Conservation (phyloP, 2,797 vertebrate species). For the Botia almorhae region DNA sequence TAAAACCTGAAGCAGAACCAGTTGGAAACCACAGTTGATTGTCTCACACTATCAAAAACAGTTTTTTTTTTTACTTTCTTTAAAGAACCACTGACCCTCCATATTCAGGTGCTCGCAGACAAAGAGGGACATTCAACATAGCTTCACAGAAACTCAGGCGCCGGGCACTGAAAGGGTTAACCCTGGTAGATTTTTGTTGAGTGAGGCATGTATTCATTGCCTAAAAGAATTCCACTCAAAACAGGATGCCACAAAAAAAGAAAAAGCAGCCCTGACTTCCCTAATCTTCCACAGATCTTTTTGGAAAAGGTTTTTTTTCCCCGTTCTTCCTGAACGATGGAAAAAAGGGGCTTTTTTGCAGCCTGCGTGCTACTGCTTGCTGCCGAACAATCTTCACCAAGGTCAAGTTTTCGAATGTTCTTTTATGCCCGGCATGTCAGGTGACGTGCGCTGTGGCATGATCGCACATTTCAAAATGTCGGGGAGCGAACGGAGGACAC, state of each 20-base stretch:
- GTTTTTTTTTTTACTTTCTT: no score
- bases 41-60: no score
- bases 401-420: constrained; percentile 43
- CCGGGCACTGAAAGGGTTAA: constrained; percentile 53
- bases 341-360: constrained; percentile 70
- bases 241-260: constrained; percentile 80
- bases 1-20: neutral
- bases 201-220: constrained; percentile 75
- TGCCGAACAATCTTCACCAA: constrained; percentile 40
- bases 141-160: neutral
- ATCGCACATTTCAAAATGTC: constrained; percentile 3
- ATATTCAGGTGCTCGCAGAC: constrained; percentile 32
- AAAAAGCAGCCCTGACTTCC: constrained; percentile 71
- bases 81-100: neutral
- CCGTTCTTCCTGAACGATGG: constrained; percentile 70
- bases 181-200: constrained; percentile 54
- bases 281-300: constrained; percentile 80
- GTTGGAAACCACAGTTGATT: no score
- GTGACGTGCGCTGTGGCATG: constrained; percentile 18
- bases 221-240: constrained; percentile 82
- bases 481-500: neutral
- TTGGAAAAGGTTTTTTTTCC: constrained; percentile 67
- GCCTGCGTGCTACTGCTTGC: constrained; percentile 64
- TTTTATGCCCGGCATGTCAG: constrained; percentile 28
- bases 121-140: constrained; percentile 40